Evolutionary conservation across 1,140 invertebrate species (phyloP).

Genomic region (Lordiphosa mommai): DNA sequence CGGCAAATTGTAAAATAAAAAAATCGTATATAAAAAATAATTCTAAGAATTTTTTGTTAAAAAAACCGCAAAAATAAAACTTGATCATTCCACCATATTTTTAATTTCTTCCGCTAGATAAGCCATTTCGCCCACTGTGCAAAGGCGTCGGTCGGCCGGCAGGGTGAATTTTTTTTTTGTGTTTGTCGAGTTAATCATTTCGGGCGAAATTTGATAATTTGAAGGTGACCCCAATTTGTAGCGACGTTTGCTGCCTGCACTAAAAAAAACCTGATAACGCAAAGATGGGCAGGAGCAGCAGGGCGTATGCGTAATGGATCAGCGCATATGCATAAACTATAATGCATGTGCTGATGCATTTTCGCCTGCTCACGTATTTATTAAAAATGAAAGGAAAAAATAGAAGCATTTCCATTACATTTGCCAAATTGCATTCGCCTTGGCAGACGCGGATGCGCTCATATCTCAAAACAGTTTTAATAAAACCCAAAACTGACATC

Average conservation of each 20-base stretch:
- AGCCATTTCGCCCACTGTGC: no score
- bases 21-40: no score
- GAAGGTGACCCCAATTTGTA: constrained; percentile 68
- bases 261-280: constrained; percentile 47
- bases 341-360: constrained; percentile 64
- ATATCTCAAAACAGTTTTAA: constrained; percentile 73
- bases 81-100: no score
- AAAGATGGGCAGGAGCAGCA: background rate
- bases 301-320: constrained; percentile 46
- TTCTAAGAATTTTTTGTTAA: no score
- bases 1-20: no score
- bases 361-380: constrained; percentile 66
- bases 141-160: background rate
- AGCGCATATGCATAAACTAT: constrained; percentile 39
- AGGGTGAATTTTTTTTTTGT: constrained; percentile 31
- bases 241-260: constrained; percentile 39
- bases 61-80: no score
- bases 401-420: constrained; percentile 49
- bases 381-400: constrained; percentile 39
- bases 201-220: constrained; percentile 75
- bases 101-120: no score
- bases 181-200: constrained; percentile 75
- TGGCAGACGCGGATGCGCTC: constrained; percentile 10
- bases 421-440: constrained; percentile 42
- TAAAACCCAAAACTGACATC: constrained; percentile 77